Percentiles rank a stretch among this genome's conserved stretches.
Conservation (phyloP, 2,113 vertebrate genomes). For the Phyllostomus discolor region DNA sequence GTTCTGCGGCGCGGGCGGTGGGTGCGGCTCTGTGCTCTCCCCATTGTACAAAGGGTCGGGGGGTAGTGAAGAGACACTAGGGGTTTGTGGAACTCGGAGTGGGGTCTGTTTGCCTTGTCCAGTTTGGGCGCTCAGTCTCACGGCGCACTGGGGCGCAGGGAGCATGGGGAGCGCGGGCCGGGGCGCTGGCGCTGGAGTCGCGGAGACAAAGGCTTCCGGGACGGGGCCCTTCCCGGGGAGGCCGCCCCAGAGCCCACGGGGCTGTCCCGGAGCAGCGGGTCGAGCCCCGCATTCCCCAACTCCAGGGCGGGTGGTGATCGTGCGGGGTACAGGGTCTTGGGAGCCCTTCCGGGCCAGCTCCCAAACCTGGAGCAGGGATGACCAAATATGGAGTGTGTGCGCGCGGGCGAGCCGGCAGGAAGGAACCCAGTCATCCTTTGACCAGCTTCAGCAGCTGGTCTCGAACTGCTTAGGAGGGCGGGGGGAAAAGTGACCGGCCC, state of each 20-base stretch:
- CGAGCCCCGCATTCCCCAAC: accelerated
- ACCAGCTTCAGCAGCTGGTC: background rate
- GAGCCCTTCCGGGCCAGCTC: background rate
- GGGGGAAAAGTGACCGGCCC: background rate
- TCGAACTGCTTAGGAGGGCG: background rate
- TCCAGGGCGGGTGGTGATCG: background rate
- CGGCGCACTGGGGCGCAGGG: background rate
- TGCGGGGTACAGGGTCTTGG: background rate
- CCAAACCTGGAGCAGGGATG: background rate
- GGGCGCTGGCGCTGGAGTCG: background rate
- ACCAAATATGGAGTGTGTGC: constrained; percentile 53
- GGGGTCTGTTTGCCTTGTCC: accelerated
- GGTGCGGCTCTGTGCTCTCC: background rate
- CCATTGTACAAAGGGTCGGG: background rate
- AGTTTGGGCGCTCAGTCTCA: background rate
- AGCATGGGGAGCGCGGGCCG: background rate
- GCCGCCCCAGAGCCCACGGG: background rate
- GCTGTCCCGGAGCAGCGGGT: too few species aligned
- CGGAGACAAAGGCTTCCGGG: constrained; percentile 61
- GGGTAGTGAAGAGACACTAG: background rate
- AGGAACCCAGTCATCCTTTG: background rate
- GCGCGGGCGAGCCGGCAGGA: background rate
- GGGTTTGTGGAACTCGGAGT: background rate
- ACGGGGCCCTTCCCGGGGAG: background rate
- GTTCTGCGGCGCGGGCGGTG: background rate